Conservation (phyloP, 2,113 vertebrate genomes). For the Tachysurus vachellii region DNA sequence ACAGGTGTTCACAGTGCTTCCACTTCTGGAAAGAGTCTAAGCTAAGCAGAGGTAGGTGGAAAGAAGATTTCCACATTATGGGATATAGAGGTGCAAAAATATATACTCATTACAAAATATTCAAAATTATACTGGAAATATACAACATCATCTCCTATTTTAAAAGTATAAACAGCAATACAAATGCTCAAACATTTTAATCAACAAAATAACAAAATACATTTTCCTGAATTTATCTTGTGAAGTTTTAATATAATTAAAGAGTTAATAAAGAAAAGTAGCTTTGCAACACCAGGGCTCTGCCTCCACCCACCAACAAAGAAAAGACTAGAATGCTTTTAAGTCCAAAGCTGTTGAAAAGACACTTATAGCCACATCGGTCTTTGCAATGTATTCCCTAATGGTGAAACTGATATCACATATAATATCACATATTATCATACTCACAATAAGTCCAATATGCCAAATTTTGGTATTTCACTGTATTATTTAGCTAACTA, state of each 20-base stretch:
- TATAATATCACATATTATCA: not conserved
- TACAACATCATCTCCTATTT: not conserved
- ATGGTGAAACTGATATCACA: not conserved
- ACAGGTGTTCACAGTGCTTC: conserved; percentile 26
- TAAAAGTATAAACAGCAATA: not conserved
- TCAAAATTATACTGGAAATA: not conserved
- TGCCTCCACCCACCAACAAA: not conserved
- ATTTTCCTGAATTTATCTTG: not conserved
- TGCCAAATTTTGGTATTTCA: not conserved
- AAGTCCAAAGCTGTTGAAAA: not conserved
- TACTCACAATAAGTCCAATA: not conserved
- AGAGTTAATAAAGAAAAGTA: not conserved
- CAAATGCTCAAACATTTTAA: not conserved
- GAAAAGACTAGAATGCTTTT: not conserved
- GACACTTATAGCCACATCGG: not conserved
- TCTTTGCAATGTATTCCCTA: not conserved
- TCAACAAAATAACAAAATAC: not conserved
- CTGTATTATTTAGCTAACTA: not conserved
- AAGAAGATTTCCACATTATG: conserved; percentile 16
- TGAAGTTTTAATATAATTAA: not conserved
- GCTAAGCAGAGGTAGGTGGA: conserved; percentile 35
- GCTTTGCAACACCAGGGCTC: not conserved
- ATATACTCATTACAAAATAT: not conserved
- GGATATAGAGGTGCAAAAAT: conserved; percentile 19
- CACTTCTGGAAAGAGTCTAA: conserved; percentile 36